A percentile compares a stretch with the other conserved stretches of the same genome.
These are phyloP conservation scores for Dipodomys stephensi DNA, from an alignment of 2,113 vertebrate genomes.

Conservation along the genomic window DNA sequence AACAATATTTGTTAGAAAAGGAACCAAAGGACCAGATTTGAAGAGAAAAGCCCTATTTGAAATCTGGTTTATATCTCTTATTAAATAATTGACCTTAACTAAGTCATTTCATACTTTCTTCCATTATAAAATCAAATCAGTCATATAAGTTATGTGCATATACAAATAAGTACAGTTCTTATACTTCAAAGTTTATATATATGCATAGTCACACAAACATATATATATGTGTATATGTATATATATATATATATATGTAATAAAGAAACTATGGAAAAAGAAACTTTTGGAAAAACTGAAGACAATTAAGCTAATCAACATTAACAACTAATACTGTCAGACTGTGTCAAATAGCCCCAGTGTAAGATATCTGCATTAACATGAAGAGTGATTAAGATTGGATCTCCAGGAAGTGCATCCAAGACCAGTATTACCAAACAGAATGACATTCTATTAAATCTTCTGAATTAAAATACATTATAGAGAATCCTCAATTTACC, in stretches of 20 bases:
- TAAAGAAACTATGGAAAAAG: not conserved
- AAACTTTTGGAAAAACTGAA: not conserved
- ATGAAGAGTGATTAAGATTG: not conserved
- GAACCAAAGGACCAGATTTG: not conserved
- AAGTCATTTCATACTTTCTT: not conserved
- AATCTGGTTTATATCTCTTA: not conserved
- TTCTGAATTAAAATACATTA: slow-evolving; percentile 11
- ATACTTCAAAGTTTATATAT: not conserved
- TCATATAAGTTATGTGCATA: not conserved
- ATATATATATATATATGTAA: no score
- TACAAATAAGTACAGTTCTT: no score
- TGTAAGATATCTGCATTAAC: not conserved
- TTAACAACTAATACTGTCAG: not conserved
- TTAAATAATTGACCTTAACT: not conserved
- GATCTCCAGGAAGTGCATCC: not conserved
- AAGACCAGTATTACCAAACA: not conserved
- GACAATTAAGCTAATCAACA: not conserved
- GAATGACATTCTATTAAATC: slow-evolving; percentile 17
- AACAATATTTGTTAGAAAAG: not conserved
- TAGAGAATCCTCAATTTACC: not conserved
- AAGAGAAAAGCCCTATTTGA: not conserved
- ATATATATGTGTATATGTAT: no score
- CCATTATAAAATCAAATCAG: not conserved
- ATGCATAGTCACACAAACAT: not conserved
- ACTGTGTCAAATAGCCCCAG: not conserved